phyloP scores from a whole-genome alignment of 2,113 vertebrate species.

The Argyrosomus japonicus region DNA sequence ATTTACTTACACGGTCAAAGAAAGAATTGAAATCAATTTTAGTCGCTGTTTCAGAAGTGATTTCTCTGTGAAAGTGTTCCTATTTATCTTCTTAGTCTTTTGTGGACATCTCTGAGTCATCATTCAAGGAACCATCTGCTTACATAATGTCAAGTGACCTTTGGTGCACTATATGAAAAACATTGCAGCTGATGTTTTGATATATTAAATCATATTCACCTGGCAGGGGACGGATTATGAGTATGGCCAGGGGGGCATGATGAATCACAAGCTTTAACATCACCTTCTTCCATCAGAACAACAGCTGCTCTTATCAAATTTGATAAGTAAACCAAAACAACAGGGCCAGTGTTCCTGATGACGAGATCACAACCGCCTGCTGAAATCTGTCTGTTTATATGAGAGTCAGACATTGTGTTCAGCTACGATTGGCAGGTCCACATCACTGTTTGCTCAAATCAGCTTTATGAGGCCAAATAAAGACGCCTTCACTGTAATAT shows the following conservation, averaged over 20 bases:
- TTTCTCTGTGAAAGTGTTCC: background rate
- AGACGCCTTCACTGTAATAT: slow-evolving; percentile 24
- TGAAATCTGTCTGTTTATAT: slow-evolving; percentile 42
- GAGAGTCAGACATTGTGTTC: slow-evolving; percentile 32
- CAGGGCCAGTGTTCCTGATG: slow-evolving; percentile 2
- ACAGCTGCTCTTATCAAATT: slow-evolving; percentile 57
- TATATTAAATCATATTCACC: slow-evolving; percentile 45
- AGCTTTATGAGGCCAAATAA: slow-evolving; percentile 37
- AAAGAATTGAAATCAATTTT: background rate
- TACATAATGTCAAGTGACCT: slow-evolving; percentile 34
- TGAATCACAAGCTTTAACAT: slow-evolving; percentile 31
- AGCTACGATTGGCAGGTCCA: slow-evolving; percentile 21
- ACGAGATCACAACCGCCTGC: slow-evolving; percentile 8
- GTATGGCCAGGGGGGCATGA: background rate
- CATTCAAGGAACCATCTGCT: slow-evolving; percentile 41
- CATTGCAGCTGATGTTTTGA: slow-evolving; percentile 36
- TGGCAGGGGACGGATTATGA: slow-evolving; percentile 23
- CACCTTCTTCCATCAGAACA: slow-evolving; percentile 30
- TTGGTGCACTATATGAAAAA: slow-evolving; percentile 22
- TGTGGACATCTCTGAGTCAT: slow-evolving; percentile 39
- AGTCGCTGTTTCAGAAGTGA: background rate
- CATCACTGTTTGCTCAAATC: slow-evolving; percentile 45
- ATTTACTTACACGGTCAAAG: background rate
- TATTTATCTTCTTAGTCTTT: slow-evolving; percentile 25
- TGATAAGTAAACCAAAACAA: slow-evolving; percentile 45